phyloP scores from a whole-genome alignment of 2,113 vertebrate genomes.

The Amphiprion percula region DNA sequence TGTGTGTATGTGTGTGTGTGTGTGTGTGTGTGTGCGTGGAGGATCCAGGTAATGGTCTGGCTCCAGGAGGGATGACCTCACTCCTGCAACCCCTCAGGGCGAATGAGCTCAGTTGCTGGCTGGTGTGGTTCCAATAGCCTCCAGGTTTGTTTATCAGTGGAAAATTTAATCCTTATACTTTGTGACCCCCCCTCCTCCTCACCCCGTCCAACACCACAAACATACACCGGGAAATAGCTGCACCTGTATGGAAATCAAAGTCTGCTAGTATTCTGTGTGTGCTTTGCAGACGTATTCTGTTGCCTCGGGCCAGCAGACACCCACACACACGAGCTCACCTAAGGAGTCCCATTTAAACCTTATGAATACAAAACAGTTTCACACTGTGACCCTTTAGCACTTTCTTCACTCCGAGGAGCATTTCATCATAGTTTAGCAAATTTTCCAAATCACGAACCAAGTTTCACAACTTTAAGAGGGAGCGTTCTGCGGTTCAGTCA shows the following conservation, averaged over 20 bases:
- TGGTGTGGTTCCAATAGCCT: conserved; percentile 68
- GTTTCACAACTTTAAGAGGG: conserved; percentile 23
- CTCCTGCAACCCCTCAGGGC: conserved; percentile 65
- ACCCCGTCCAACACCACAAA: conserved; percentile 31
- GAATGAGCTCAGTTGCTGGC: conserved; percentile 83
- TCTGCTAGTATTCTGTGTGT: conserved; percentile 1
- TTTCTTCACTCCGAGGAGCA: conserved; percentile 32
- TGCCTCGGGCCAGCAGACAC: conserved; percentile 53
- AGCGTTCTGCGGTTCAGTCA: background rate
- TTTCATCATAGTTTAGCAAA: conserved; percentile 48
- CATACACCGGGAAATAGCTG: conserved; percentile 34
- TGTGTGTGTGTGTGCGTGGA: conserved; percentile 32
- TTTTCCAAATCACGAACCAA: background rate
- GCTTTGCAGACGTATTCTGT: conserved; percentile 34
- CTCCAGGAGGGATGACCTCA: conserved; percentile 85
- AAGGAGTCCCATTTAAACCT: conserved; percentile 56
- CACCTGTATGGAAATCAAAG: conserved; percentile 60
- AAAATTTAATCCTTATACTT: conserved; percentile 77
- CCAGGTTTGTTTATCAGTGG: conserved; percentile 78
- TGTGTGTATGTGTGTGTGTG: conserved; percentile 18
- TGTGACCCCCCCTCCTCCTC: conserved; percentile 1
- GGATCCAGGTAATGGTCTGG: conserved; percentile 73
- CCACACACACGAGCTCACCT: conserved; percentile 50
- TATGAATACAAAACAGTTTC: conserved; percentile 78
- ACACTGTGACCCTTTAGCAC: conserved; percentile 72